These are phyloP conservation scores for Scaptomyza polygonia DNA, from an alignment of 2,888 invertebrate species.

Conservation along the genomic window DNA sequence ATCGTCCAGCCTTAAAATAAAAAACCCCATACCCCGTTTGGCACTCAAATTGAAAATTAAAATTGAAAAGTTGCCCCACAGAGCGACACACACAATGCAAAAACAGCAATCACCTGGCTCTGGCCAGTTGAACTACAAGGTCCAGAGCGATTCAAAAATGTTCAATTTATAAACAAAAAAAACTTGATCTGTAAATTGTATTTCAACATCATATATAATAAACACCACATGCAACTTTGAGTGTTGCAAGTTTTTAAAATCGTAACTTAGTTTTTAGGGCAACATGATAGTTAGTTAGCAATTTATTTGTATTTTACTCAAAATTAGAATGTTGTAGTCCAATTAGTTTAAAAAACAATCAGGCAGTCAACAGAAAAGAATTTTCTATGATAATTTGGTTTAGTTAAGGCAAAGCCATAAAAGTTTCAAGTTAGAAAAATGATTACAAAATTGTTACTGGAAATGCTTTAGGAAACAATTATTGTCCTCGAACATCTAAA, in stretches of 20 bases:
- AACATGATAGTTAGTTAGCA: no score
- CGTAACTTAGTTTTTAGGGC: background rate
- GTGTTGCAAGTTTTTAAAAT: background rate
- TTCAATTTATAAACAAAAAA: slow-evolving; percentile 13
- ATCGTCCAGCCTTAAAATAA: slow-evolving; percentile 31
- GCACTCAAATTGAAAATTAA: slow-evolving; percentile 71
- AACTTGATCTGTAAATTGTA: slow-evolving; percentile 1
- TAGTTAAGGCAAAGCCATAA: no score
- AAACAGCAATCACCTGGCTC: slow-evolving; percentile 9
- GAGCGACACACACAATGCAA: slow-evolving; percentile 26
- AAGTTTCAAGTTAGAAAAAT: background rate
- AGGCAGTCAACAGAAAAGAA: no score
- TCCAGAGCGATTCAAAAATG: slow-evolving; percentile 23
- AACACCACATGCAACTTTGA: background rate
- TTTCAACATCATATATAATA: no score
- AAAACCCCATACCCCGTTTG: slow-evolving; percentile 12
- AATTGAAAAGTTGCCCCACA: slow-evolving; percentile 62
- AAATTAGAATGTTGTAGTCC: no score
- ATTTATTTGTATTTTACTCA: no score
- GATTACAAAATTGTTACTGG: background rate
- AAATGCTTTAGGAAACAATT: background rate
- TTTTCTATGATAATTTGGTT: no score
- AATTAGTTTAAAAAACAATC: no score
- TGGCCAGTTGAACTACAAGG: slow-evolving; percentile 1
- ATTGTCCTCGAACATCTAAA: no score